Conservation (phyloP, 92 coral and sea anemone species). For the Parazoanthus atlanticus region DNA sequence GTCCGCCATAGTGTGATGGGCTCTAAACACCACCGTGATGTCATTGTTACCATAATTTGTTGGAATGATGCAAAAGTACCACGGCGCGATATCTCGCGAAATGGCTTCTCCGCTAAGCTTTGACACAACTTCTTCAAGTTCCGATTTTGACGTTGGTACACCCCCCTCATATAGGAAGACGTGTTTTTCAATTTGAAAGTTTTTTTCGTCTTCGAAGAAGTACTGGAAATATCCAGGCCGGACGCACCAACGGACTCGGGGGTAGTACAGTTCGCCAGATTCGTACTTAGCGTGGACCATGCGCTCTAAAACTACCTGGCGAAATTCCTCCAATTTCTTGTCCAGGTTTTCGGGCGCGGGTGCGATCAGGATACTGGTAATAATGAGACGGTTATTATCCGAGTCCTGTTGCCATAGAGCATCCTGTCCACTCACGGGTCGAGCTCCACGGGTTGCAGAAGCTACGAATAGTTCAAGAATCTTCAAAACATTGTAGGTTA, state of each 20-base stretch:
- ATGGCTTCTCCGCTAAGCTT: slow-evolving; percentile 63
- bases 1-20: slow-evolving; percentile 84
- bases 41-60: slow-evolving; percentile 66
- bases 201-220: slow-evolving; percentile 75
- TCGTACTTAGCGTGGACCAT: slow-evolving; percentile 60
- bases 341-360: slow-evolving; percentile 44
- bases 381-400: slow-evolving; percentile 68
- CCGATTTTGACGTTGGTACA: slow-evolving; percentile 74
- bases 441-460: slow-evolving; percentile 39
- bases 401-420: slow-evolving; percentile 79
- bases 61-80: slow-evolving; percentile 78
- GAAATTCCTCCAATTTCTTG: slow-evolving; percentile 56
- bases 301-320: slow-evolving; percentile 58
- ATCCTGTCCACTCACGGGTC: slow-evolving; percentile 77
- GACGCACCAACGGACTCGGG: slow-evolving; percentile 65
- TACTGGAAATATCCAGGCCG: slow-evolving; percentile 86
- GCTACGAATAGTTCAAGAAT: slow-evolving; percentile 62
- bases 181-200: slow-evolving; percentile 77
- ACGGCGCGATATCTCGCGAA: slow-evolving; percentile 69
- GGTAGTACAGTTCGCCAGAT: slow-evolving; percentile 61
- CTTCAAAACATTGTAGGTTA: slow-evolving; percentile 63
- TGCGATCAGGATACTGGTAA: slow-evolving; percentile 55
- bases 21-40: slow-evolving; percentile 58
- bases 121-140: slow-evolving; percentile 74
- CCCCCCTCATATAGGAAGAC: slow-evolving; percentile 76